Conservation (phyloP, 2,113 vertebrate species). For the Halichoerus grypus region DNA sequence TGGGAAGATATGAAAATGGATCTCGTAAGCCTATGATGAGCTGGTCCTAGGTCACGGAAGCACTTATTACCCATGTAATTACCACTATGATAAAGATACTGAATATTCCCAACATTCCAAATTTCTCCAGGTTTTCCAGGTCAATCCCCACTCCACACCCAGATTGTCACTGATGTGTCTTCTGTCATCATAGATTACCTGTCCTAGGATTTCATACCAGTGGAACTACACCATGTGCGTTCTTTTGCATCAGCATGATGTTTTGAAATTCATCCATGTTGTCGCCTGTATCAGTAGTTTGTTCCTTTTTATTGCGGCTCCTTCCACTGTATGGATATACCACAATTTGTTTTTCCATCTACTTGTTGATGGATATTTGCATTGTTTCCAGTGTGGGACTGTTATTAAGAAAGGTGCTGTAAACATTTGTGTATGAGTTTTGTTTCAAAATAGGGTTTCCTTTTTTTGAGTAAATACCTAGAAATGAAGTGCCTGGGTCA, state of each 20-base stretch:
- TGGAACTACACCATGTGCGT: not conserved
- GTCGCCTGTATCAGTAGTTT: not conserved
- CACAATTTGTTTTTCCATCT: not conserved
- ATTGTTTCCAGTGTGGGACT: not conserved
- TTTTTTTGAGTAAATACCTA: not conserved
- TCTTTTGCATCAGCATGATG: not conserved
- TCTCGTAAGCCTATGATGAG: rapidly evolving
- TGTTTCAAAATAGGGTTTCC: slow-evolving; percentile 2
- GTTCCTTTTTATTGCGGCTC: not conserved
- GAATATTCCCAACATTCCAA: not conserved
- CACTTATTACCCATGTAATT: not conserved
- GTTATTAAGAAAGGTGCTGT: not conserved
- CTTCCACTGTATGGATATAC: not conserved
- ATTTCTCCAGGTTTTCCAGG: not conserved
- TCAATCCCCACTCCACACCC: too few relatives aligned
- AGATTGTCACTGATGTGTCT: not conserved
- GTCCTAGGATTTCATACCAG: not conserved
- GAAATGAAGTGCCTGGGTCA: not conserved
- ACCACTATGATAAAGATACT: not conserved
- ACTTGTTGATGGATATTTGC: not conserved
- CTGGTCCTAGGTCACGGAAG: not conserved
- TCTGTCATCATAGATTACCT: not conserved
- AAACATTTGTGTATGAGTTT: not conserved
- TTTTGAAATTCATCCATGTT: not conserved
- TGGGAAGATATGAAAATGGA: not conserved